Base-by-base conservation (phyloP, 2,113 vertebrate species). In the Tetrao urogallus region DNA sequence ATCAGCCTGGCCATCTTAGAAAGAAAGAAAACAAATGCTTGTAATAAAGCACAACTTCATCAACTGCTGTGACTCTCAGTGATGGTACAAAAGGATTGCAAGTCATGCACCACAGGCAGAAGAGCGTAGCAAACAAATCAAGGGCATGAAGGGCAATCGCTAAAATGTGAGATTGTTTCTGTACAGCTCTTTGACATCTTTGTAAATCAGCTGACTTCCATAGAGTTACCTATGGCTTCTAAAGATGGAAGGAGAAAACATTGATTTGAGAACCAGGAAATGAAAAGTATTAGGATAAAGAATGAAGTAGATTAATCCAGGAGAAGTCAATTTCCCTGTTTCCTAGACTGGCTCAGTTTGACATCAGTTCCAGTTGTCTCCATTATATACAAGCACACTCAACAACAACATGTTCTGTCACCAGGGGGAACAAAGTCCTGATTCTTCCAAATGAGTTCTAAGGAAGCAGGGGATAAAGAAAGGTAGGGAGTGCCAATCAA, bases 21-120 rank as follows among this genome's bases (percentile, higher is more conserved):
- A 65, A 32, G 67, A 84, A 72, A 89, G 86, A 87, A 92, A 96
- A 92, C 84, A 79, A 95, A 95, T 79, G 84, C 86, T 84, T 75
- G 80, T 8, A 72, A 96, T 95, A 84, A 89, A 82, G 47, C 17
- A 14, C 78, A 93, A 40, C 77, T 92, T 79, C 4, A 0, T 76
- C 4, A 0, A 48, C 77, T 79, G 74, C 6, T 72, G 86, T 48
- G 66, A 86, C 40, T 92, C 78, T 81, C 66, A 66, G 52, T 18
- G 81, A 45, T 48, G 63, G 74, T 6, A 50, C 63, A 63, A 82
- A 94, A 92, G 76, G 86, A 79, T 87, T 70, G 54, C 13, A 84
- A 50, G 70, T 84, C 36, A 38, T 8, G 42, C 86, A 75, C 40
- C 48, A 25, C 0, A 0, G 67, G 58, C 81, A 90, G 77, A 88